phyloP scores from a whole-genome alignment of 1,140 invertebrate species.

The Dendrolimus punctatus region DNA sequence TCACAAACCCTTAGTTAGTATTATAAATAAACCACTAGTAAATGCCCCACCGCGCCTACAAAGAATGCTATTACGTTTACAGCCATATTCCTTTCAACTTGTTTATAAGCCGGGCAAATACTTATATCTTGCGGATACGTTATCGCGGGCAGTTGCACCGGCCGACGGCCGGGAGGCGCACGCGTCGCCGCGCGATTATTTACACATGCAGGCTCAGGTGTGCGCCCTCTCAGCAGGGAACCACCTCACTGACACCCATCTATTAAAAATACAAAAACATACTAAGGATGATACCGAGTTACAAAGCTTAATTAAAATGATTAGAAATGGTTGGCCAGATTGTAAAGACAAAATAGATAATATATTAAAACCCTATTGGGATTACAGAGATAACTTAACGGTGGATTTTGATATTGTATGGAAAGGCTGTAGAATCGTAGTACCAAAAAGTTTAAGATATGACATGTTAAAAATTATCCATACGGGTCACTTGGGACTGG shows the following conservation, averaged over 20 bases:
- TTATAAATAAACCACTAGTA: slow-evolving; percentile 11
- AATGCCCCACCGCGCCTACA: slow-evolving; percentile 13
- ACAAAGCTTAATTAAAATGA: not conserved
- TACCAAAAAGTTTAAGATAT: slow-evolving; percentile 23
- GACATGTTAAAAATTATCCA: slow-evolving; percentile 29
- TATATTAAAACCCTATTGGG: not conserved
- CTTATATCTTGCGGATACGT: slow-evolving; percentile 26
- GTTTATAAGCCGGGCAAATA: slow-evolving; percentile 40
- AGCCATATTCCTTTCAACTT: slow-evolving; percentile 29
- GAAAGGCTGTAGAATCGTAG: slow-evolving; percentile 14
- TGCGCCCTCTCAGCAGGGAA: not conserved
- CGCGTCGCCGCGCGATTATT: not conserved
- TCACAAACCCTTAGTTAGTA: slow-evolving; percentile 12
- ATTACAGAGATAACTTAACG: slow-evolving; percentile 14
- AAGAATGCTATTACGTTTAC: slow-evolving; percentile 48
- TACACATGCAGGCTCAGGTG: not conserved
- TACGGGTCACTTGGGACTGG: slow-evolving; percentile 8
- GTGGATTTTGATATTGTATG: slow-evolving; percentile 30
- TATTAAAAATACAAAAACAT: slow-evolving; percentile 6
- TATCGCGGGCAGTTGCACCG: slow-evolving; percentile 30
- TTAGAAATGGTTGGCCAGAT: not conserved
- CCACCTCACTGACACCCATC: slow-evolving; percentile 14
- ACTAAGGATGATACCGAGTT: slow-evolving; percentile 1
- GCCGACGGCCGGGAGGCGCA: slow-evolving; percentile 7
- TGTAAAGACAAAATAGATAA: not conserved